Evolutionary conservation across 2,113 vertebrate genomes (phyloP).

Genomic region (Syngnathoides biaculeatus): DNA sequence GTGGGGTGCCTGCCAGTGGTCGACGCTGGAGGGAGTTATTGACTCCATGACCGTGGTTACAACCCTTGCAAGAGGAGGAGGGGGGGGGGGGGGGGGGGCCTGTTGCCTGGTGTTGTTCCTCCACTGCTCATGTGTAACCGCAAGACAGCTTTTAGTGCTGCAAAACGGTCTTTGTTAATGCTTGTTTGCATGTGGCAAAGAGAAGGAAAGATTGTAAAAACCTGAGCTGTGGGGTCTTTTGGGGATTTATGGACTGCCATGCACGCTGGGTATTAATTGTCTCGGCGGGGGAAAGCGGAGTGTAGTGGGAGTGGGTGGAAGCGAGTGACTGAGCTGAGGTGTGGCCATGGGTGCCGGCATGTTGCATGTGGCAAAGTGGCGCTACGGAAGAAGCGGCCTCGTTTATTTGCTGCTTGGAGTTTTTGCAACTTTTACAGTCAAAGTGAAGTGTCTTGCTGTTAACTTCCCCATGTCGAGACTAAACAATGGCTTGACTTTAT

Average conservation of each 20-base stretch:
- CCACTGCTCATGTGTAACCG: constrained; percentile 60
- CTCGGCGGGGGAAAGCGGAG: constrained; percentile 20
- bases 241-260: constrained; percentile 52
- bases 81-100: neutral
- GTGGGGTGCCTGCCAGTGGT: constrained; percentile 66
- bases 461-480: no score
- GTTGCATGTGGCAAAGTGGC: neutral
- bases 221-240: constrained; percentile 36
- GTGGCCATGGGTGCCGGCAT: neutral
- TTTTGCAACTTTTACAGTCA: neutral
- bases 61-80: constrained; percentile 35
- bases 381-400: neutral
- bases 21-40: constrained; percentile 70
- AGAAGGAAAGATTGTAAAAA: constrained; percentile 55
- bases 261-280: constrained; percentile 61
- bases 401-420: neutral
- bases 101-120: constrained; percentile 55
- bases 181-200: constrained; percentile 60
- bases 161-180: constrained; percentile 63
- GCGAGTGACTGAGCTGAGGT: constrained; percentile 19
- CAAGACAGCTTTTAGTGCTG: constrained; percentile 49
- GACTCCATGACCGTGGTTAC: constrained; percentile 64
- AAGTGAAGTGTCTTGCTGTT: neutral
- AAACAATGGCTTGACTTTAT: neutral
- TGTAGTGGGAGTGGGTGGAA: neutral